These are phyloP conservation scores for Halocaridina rubra DNA, from an alignment of 2,888 invertebrate species.

Conservation along the genomic window DNA sequence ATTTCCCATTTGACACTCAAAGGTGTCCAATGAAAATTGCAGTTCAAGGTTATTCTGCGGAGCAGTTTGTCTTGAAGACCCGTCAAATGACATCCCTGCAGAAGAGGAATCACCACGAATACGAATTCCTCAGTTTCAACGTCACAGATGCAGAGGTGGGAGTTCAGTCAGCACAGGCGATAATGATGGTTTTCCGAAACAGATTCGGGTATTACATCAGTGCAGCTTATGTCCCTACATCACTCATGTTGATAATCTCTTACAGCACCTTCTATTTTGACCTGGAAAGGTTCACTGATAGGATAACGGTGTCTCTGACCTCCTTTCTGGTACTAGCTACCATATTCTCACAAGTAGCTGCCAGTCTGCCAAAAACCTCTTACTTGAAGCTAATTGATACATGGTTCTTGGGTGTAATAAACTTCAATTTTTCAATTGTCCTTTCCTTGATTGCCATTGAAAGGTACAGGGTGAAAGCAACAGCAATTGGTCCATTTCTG, in stretches of 20 bases:
- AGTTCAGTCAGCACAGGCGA: neutral
- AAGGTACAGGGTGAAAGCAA: too few relatives aligned
- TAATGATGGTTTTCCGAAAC: neutral
- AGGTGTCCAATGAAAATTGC: slow-evolving; percentile 6
- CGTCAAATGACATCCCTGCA: neutral
- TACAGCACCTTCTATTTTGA: slow-evolving; percentile 13
- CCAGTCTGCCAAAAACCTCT: slow-evolving; percentile 16
- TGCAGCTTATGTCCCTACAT: slow-evolving; percentile 18
- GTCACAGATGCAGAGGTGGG: neutral
- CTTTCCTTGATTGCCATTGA: slow-evolving; percentile 22
- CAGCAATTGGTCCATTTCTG: too few relatives aligned
- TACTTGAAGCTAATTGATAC: slow-evolving; percentile 30
- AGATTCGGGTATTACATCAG: slow-evolving; percentile 34
- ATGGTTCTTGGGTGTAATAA: slow-evolving; percentile 25
- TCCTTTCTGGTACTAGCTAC: slow-evolving; percentile 26
- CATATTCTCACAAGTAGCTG: slow-evolving; percentile 29
- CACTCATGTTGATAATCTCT: slow-evolving; percentile 15
- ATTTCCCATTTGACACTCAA: slow-evolving; percentile 32
- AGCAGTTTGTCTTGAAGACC: neutral
- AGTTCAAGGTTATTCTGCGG: neutral
- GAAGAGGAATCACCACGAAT: slow-evolving; percentile 10
- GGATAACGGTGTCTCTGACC: slow-evolving; percentile 18
- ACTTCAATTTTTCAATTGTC: slow-evolving; percentile 13
- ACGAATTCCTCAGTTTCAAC: neutral
- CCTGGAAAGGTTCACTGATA: neutral